These are phyloP conservation scores for Misgurnus anguillicaudatus DNA, from an alignment of 2,113 vertebrate species.

Conservation along the genomic window DNA sequence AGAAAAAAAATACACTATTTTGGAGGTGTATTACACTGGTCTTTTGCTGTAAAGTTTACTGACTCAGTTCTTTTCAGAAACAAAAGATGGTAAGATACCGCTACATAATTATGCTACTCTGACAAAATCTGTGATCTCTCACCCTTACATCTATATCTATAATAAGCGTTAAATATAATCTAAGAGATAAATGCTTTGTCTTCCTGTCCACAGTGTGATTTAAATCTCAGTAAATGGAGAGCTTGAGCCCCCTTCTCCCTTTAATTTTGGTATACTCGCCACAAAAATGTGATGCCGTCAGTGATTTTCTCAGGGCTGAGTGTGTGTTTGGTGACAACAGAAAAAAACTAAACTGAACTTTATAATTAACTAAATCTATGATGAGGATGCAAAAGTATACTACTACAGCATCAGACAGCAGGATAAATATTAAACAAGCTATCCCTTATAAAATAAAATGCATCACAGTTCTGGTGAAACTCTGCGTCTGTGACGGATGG, in stretches of 20 bases:
- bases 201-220: not conserved
- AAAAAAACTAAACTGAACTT: not conserved
- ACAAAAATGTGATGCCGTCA: conserved; percentile 22
- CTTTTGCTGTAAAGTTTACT: not conserved
- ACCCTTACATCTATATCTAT: not conserved
- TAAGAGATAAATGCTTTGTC: not conserved
- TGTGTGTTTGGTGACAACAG: conserved; percentile 18
- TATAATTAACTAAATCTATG: conserved; percentile 2
- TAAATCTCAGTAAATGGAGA: not conserved
- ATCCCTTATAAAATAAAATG: not conserved
- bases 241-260: not conserved
- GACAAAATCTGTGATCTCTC: not conserved
- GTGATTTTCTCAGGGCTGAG: conserved; percentile 10
- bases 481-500: conserved; percentile 45
- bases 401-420: not conserved
- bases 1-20: not conserved
- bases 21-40: not conserved
- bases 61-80: too few species aligned
- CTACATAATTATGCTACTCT: not conserved
- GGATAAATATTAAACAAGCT: not conserved
- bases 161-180: not conserved
- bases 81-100: not conserved
- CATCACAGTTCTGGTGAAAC: not conserved
- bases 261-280: not conserved
- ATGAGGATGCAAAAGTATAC: not conserved